A percentile compares a stretch with the other conserved stretches of the same genome.
Conservation (phyloP, 37 sponge, comb jelly and placozoan species). For the Mnemiopsis leidyi region DNA sequence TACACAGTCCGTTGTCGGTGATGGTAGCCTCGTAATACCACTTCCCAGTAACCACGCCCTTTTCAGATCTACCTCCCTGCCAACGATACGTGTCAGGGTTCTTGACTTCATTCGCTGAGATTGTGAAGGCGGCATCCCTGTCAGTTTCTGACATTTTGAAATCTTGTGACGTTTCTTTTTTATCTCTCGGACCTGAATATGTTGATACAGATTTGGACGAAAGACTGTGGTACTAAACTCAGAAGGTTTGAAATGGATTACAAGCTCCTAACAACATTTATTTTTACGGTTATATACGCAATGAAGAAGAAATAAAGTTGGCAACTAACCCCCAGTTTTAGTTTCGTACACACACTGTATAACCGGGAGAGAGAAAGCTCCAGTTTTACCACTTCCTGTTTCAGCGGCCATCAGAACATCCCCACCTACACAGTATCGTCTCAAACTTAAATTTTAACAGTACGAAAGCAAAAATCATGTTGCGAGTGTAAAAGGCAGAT, state of each 20-base stretch:
- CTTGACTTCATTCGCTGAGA: neutral
- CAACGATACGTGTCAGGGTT: constrained; percentile 26
- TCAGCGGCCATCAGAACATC: constrained; percentile 98
- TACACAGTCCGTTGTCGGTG: constrained; percentile 94
- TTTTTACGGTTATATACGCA: neutral
- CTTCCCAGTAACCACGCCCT: constrained; percentile 69
- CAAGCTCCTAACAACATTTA: neutral
- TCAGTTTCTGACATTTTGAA: constrained; percentile 25
- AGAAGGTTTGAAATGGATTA: too few species aligned
- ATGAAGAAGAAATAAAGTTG: neutral
- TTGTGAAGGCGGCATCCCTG: constrained; percentile 31
- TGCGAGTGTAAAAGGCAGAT: too few species aligned
- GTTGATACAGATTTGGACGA: neutral
- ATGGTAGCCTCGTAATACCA: constrained; percentile 89
- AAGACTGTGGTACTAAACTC: too few species aligned
- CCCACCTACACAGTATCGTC: too few species aligned
- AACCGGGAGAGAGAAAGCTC: constrained; percentile 91
- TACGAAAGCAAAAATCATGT: too few species aligned
- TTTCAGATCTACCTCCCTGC: constrained; percentile 63
- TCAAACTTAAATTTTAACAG: too few species aligned
- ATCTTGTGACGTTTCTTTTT: neutral
- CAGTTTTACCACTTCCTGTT: constrained; percentile 95
- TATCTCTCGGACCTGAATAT: too few species aligned
- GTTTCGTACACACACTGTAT: constrained; percentile 91
- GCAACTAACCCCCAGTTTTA: neutral